Percentiles rank a stretch among this genome's conserved stretches.
These are phyloP conservation scores for Drosophila leonis DNA, from an alignment of 2,888 invertebrate genomes.

Conservation along the genomic window DNA sequence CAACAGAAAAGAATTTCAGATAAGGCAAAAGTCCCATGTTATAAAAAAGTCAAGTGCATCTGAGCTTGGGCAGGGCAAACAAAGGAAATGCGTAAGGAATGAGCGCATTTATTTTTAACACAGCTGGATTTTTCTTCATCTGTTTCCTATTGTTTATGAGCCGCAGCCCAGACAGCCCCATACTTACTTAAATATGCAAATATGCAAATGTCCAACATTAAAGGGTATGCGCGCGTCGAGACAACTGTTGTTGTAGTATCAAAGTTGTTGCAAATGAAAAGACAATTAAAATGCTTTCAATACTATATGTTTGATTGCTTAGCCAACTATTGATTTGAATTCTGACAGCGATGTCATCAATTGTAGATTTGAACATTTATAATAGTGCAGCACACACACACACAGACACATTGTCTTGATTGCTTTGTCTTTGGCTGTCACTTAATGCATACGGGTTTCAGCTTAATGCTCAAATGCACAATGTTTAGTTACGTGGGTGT, in stretches of 20 bases:
- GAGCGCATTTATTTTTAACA: conserved; percentile 14
- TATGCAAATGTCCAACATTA: conserved; percentile 62
- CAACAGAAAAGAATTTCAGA: conserved; percentile 32
- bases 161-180: conserved; percentile 21
- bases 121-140: conserved; percentile 7
- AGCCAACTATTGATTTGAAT: conserved; percentile 63
- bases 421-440: conserved; percentile 44
- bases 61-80: conserved; percentile 30
- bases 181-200: conserved; percentile 73
- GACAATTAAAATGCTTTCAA: conserved; percentile 22
- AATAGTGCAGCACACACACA: conserved; percentile 15
- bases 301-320: conserved; percentile 31
- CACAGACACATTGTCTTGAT: conserved; percentile 47
- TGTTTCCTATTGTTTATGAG: conserved; percentile 18
- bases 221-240: conserved; percentile 23
- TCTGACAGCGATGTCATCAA: conserved; percentile 54
- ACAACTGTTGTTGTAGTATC: conserved; percentile 24
- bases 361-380: conserved; percentile 45
- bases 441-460: conserved; percentile 35
- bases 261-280: conserved; percentile 22
- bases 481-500: conserved; percentile 2
- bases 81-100: conserved; percentile 33
- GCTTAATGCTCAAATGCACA: conserved; percentile 24
- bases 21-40: conserved; percentile 13
- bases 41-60: conserved; percentile 47